Evolutionary conservation across 2,888 invertebrate genomes (phyloP).

Genomic region (Julus scandinavius): DNA sequence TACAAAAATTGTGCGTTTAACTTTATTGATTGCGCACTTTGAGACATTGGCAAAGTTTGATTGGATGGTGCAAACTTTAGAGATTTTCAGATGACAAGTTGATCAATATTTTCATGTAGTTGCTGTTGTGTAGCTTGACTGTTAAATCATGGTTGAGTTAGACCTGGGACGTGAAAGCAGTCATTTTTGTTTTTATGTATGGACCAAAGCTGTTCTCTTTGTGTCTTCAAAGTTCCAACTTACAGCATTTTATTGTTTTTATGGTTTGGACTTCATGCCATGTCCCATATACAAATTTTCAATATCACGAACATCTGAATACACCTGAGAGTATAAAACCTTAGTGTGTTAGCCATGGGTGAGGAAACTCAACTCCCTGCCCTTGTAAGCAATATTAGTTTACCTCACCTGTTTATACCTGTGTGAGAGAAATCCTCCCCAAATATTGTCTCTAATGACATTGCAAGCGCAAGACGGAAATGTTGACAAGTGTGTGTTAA

Average conservation of each 20-base stretch:
- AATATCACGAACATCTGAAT: background rate
- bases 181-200: no score
- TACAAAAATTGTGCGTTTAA: no score
- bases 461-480: background rate
- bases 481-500: slow-evolving; percentile 29
- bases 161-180: no score
- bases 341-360: background rate
- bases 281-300: background rate
- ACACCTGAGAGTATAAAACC: background rate
- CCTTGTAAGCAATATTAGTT: background rate
- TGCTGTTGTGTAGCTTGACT: no score
- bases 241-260: no score
- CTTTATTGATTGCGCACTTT: background rate
- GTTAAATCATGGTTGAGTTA: no score
- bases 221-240: no score
- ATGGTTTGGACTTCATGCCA: background rate
- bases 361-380: background rate
- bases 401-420: slow-evolving; percentile 32
- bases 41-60: background rate
- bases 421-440: background rate
- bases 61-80: background rate
- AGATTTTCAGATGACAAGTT: background rate
- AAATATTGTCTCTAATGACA: slow-evolving; percentile 9
- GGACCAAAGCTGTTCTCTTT: no score
- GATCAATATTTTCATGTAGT: background rate